Evolutionary conservation across 2,888 invertebrate species (phyloP), one percentile per base, ranked within the genome.

Genomic region (Operophtera brumata): DNA sequence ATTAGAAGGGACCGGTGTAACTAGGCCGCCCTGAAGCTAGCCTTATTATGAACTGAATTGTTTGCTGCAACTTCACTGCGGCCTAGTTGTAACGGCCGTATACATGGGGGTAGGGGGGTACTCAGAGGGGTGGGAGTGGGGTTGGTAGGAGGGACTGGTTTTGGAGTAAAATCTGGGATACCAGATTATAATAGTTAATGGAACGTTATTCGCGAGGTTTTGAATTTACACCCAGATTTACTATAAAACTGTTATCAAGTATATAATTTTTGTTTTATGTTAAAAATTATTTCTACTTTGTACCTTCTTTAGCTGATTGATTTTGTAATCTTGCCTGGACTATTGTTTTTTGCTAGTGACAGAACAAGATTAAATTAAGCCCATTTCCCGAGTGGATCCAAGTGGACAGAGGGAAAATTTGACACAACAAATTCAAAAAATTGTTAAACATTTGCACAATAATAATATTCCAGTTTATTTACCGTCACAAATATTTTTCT

Each of bases 261-360:
- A 39, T 37, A 9, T 53, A 35, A 20, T 47, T 47, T 57, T 53
- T 49, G 52, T 45, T 30, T 3, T 2, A 12, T 20, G 25, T 43
- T 49, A 53, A 57, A 57, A 35, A 20, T 46, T 48, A 49, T 25
- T 28, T 53, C 32, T 11, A 49, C 57, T 57, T 34, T 11, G 0
- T 30, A 7, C 0, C 14, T 8, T 20, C 14, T 10, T n/a, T 12
- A n/a, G 7, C 20, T 20, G 20, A 32, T 43, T 50, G 6, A 14
- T 44, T 30, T 32, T 8, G 6, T 6, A 11, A n/a, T 37, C 45
- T 49, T 56, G 30, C 47, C 43, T 44, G 10, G 44, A 44, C 47
- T 52, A 56, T 48, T 9, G 11, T 12, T 35, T 34, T 6, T 42
- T 28, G 40, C 11, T 56, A 56, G 56, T 47, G 39, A 9, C 37